Evolutionary conservation across 2,888 invertebrate species (phyloP), one percentile per base, ranked within the genome.

Genomic region (Eurois occulta): DNA sequence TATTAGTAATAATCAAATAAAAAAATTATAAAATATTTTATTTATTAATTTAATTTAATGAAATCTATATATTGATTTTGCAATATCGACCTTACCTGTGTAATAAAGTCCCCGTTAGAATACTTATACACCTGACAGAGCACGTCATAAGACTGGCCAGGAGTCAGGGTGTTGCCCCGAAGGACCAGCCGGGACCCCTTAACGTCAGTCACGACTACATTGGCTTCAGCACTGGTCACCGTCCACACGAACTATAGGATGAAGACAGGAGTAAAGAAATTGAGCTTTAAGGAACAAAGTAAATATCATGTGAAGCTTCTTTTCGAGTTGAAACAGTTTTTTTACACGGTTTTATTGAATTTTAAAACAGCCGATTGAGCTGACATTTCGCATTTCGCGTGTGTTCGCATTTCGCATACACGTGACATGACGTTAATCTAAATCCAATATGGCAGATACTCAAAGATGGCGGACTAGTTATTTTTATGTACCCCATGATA

Each of bases 191-290:
- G 88, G 1, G 90, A 90, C 0, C 95, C 93, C 60, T 78, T 83
- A 43, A 86, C 83, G 32, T 89, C 80, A 0, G 89, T 87, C 13
- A 92, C 84, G 52, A 92, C 89, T n/a, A 93, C 80, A 13, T 72
- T 79, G 18, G 89, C 78, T 8, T 86, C 77, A 32, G 70, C 64
- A 43, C 87, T 90, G 41, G 84, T 76, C 32, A 93, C 88, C n/a
- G 89, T 86, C 95, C 95, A 95, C 16, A 85, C 78, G 75, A 94
- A 94, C 95, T 95, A 79, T 24, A 87, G 85, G 16, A 75, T 2
- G n/a, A 75, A 66, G 0, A 28, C 7, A 46, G 2, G 7, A 41
- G 1, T 3, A 64, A 83, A 3, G 0, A 32, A 38, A 43, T 6
- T 24, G 7, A 21, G 16, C 41, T 38, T 24, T 43, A 41, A 41